A percentile compares a stretch with the other conserved stretches of the same genome.
Conservation (phyloP, 37 sponge, comb jelly and placozoan genomes). For the Hormiphora californensis region DNA sequence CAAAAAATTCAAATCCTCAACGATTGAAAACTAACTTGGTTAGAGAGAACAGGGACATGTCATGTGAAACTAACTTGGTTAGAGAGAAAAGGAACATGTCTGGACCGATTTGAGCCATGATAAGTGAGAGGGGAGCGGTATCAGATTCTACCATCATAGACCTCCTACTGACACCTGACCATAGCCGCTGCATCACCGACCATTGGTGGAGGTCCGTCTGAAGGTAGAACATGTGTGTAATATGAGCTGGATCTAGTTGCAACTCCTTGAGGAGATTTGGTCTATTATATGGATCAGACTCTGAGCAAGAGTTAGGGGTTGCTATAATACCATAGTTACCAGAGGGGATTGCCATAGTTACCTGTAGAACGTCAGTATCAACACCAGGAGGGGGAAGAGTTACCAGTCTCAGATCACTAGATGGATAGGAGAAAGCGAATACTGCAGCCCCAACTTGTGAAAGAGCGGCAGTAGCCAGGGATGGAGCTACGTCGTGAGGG, state of each 20-base stretch:
- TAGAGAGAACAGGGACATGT: background rate
- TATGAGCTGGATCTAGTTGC: no score
- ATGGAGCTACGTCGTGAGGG: constrained; percentile 38
- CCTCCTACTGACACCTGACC: constrained; percentile 40
- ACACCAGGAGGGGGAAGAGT: constrained; percentile 40
- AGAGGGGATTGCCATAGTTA: background rate
- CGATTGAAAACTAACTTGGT: background rate
- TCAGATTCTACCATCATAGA: background rate
- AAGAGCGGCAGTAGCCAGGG: constrained; percentile 32
- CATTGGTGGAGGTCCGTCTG: constrained; percentile 51
- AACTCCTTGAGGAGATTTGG: background rate
- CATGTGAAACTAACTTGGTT: background rate
- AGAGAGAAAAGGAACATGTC: constrained; percentile 51
- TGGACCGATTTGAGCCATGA: constrained; percentile 18
- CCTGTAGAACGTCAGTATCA: constrained; percentile 28
- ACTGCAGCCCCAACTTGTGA: constrained; percentile 47
- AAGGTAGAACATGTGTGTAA: no score
- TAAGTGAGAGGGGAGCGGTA: constrained; percentile 19
- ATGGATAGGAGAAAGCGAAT: constrained; percentile 52
- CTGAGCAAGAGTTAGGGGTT: background rate
- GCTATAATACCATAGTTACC: background rate
- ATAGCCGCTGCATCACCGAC: constrained; percentile 26
- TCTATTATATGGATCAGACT: no score
- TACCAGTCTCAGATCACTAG: constrained; percentile 39
- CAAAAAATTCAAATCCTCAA: no score